Evolutionary conservation across 2,888 invertebrate species (phyloP).

Genomic region (Volucella inflata): DNA sequence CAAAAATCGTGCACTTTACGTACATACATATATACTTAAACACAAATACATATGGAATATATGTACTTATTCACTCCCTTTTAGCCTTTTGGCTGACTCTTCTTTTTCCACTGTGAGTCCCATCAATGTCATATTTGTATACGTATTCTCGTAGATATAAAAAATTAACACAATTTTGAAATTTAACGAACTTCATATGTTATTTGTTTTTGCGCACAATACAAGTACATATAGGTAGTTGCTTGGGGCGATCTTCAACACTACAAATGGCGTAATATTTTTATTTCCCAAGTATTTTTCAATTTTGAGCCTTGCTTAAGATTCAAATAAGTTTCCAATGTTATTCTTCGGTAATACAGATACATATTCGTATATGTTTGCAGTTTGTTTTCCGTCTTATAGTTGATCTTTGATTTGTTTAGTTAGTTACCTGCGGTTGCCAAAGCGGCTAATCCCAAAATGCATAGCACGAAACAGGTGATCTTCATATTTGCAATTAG

Average conservation of each 20-base stretch:
- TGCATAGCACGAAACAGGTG: slow-evolving; percentile 60
- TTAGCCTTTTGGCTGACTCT: not conserved
- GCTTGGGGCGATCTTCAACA: slow-evolving; percentile 23
- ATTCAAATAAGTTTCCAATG: too few species aligned
- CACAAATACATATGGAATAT: too few species aligned
- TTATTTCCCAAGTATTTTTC: not conserved
- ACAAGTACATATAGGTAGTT: too few species aligned
- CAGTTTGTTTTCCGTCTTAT: not conserved
- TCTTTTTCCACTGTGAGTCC: too few species aligned
- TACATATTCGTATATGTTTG: too few species aligned
- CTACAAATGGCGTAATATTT: slow-evolving; percentile 24
- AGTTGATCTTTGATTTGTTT: not conserved
- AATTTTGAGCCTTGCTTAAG: not conserved
- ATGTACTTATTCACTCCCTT: slow-evolving; percentile 20
- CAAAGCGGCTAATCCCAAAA: slow-evolving; percentile 66
- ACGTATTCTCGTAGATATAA: too few species aligned
- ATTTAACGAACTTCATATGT: slow-evolving; percentile 4
- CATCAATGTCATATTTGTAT: not conserved
- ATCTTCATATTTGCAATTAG: slow-evolving; percentile 58
- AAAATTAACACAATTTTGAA: slow-evolving; percentile 37
- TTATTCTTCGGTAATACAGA: too few species aligned
- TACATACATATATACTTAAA: too few species aligned
- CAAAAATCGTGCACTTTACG: slow-evolving; percentile 23
- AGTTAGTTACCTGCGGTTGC: slow-evolving; percentile 62
- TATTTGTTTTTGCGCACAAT: slow-evolving; percentile 39